These are phyloP conservation scores for Protomyctophum bolini DNA, from an alignment of 2,113 vertebrate species.

Conservation along the genomic window DNA sequence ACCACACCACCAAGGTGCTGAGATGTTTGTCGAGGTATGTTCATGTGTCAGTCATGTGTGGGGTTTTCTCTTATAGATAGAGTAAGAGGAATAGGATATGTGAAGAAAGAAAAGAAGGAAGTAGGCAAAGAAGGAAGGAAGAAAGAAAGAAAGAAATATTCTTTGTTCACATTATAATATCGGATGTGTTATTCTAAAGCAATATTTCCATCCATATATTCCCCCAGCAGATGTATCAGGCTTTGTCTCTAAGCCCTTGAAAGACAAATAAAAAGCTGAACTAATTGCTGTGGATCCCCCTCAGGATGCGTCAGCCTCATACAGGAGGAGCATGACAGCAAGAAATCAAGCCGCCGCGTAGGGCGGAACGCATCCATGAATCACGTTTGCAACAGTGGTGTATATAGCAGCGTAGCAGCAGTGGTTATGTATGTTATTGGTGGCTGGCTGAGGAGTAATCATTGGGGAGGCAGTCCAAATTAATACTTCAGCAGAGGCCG, in stretches of 20 bases:
- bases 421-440: slow-evolving; percentile 31
- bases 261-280: slow-evolving; percentile 70
- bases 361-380: slow-evolving; percentile 70
- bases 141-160: neutral
- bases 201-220: slow-evolving; percentile 44
- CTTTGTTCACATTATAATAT: slow-evolving; percentile 29
- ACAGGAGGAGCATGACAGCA: slow-evolving; percentile 60
- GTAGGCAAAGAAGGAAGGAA: neutral
- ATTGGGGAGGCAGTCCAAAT: slow-evolving; percentile 75
- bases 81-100: too few species aligned
- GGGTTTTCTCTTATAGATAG: neutral
- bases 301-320: slow-evolving; percentile 60
- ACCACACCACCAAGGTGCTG: slow-evolving; percentile 19
- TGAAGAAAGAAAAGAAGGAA: neutral
- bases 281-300: slow-evolving; percentile 67
- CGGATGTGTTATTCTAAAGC: slow-evolving; percentile 47
- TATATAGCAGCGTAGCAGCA: slow-evolving; percentile 17
- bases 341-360: slow-evolving; percentile 61
- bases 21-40: slow-evolving; percentile 42
- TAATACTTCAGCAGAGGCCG: slow-evolving; percentile 73
- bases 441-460: slow-evolving; percentile 69
- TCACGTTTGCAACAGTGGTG: slow-evolving; percentile 43
- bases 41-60: slow-evolving; percentile 28
- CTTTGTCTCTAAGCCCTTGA: slow-evolving; percentile 43
- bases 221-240: slow-evolving; percentile 48